Conservation (phyloP, 2,888 invertebrate species). For the Sinopyrophorus schimmeli region DNA sequence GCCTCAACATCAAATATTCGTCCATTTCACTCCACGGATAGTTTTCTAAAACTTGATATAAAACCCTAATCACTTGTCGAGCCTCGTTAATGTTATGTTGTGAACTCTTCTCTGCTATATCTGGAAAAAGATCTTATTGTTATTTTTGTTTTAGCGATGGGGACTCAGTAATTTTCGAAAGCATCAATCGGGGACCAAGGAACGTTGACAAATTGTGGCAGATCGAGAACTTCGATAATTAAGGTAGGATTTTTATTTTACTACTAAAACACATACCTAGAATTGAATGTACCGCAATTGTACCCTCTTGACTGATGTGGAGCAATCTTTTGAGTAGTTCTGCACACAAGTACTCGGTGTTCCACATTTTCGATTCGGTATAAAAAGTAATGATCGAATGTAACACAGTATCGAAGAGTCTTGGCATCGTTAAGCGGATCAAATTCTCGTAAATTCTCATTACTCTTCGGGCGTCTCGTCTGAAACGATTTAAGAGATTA, state of each 20-base stretch:
- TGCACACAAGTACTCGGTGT: conserved; percentile 51
- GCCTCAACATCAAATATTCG: conserved; percentile 50
- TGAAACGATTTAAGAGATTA: too few relatives aligned
- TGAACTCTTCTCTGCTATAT: conserved; percentile 28
- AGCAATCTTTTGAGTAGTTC: conserved; percentile 46
- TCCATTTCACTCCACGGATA: conserved; percentile 56
- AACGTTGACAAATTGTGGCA: neutral
- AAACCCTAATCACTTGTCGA: conserved; percentile 56
- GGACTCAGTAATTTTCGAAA: neutral
- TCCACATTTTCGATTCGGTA: conserved; percentile 54
- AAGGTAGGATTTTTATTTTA: neutral
- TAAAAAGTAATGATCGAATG: conserved; percentile 51
- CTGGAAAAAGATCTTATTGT: conserved; percentile 5
- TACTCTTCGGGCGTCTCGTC: conserved; percentile 37
- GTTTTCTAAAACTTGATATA: conserved; percentile 58
- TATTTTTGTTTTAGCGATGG: neutral
- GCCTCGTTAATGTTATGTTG: conserved; percentile 49
- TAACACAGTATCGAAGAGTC: conserved; percentile 47
- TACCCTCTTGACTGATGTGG: conserved; percentile 40
- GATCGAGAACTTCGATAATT: neutral
- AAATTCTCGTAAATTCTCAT: conserved; percentile 42
- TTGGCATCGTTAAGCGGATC: conserved; percentile 37
- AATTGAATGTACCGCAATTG: conserved; percentile 38
- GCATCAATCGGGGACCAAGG: neutral
- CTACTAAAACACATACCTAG: conserved; percentile 31